Evolutionary conservation across 1,140 invertebrate species (phyloP).

Genomic region (Triops cancriformis): DNA sequence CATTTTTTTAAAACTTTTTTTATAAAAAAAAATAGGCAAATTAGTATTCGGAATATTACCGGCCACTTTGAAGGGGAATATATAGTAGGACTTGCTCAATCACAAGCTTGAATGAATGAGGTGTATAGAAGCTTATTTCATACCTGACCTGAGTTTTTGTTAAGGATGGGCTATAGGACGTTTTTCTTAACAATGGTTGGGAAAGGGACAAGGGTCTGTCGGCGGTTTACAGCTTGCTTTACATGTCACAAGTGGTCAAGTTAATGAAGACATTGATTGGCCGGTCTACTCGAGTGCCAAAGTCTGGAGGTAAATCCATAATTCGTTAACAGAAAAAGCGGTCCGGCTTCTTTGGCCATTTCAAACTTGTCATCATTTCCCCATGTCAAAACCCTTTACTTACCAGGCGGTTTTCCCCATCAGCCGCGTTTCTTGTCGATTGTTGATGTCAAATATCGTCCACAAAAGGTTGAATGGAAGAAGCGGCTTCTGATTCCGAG

Average conservation of each 20-base stretch:
- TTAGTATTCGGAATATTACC: neutral
- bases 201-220: neutral
- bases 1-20: neutral
- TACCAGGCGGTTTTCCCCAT: neutral
- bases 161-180: neutral
- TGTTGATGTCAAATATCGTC: neutral
- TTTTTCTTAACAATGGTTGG: neutral
- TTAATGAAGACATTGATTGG: slow-evolving; percentile 14
- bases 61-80: neutral
- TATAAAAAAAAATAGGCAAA: neutral
- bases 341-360: neutral
- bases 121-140: neutral
- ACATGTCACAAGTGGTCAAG: slow-evolving; percentile 9
- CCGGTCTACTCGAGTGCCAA: neutral
- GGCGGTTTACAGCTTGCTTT: neutral
- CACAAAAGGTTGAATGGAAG: neutral
- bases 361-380: neutral
- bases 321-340: neutral
- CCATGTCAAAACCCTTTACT: neutral
- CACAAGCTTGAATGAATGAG: neutral
- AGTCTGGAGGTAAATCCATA: neutral
- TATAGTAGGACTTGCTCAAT: neutral
- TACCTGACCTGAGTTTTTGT: neutral
- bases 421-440: neutral
- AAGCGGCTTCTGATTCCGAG: neutral